Conservation (phyloP, 2,113 vertebrate genomes). For the Dissostichus mawsoni region DNA sequence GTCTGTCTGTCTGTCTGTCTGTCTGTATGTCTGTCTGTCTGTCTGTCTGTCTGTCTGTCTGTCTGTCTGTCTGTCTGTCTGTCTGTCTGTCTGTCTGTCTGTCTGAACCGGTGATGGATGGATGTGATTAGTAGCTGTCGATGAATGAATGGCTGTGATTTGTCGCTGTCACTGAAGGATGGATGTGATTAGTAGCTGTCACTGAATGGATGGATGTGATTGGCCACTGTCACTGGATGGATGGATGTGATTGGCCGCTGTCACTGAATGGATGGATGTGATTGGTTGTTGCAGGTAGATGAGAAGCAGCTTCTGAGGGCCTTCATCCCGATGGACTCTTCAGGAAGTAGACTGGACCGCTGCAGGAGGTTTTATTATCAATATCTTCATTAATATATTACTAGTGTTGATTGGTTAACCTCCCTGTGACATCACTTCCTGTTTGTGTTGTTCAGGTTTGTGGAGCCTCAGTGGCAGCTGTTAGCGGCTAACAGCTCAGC, state of each 20-base stretch:
- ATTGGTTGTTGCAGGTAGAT: constrained; percentile 20
- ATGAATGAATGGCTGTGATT: no score
- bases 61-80: constrained; percentile 51
- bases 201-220: no score
- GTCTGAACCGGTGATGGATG: neutral
- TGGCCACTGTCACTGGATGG: neutral
- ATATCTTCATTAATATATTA: neutral
- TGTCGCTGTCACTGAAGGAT: neutral
- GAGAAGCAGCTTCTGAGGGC: constrained; percentile 58
- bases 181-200: constrained; percentile 39
- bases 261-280: no score
- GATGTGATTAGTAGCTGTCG: no score
- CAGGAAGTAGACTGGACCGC: constrained; percentile 71
- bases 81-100: neutral
- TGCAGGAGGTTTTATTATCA: constrained; percentile 73
- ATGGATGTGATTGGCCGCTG: no score
- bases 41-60: constrained; percentile 67
- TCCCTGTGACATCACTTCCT: constrained; percentile 7
- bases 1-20: no score
- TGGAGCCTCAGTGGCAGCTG: constrained; percentile 75
- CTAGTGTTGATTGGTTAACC: neutral
- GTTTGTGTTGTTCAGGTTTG: constrained; percentile 55
- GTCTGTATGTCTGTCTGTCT: constrained; percentile 70
- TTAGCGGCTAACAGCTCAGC: constrained; percentile 32
- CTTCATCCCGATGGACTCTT: constrained; percentile 76